Base-by-base conservation (phyloP, 1,140 invertebrate species). In the Hesperophylax magnus region DNA sequence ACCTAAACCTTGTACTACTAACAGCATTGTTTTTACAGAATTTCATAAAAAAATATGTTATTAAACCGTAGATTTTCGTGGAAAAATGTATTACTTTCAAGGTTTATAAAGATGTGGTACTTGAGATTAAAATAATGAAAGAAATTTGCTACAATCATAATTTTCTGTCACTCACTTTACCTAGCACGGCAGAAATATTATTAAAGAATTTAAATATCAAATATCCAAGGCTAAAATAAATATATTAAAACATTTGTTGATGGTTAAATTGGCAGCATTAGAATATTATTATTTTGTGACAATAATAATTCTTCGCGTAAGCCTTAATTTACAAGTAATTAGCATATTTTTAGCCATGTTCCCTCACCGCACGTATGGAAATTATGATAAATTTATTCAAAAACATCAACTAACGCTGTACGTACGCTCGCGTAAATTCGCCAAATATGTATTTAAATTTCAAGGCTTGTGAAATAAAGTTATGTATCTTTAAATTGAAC, bases 311-410 rank as follows among this genome's bases (percentile, higher is more conserved):
- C 31, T n/a, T 15, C 58, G 11, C 63, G 24, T 67, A 67, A 67
- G 63, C 63, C 63, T 34, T 67, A 22, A 67, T 67, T 67, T 67
- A 67, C 63, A 67, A 67, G 31, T 31, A 67, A 67, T 67, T 67
- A 67, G 22, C 63, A 67, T 67, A 67, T 67, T 67, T 67, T 67
- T n/a, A 11, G 27, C 15, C 17, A 67, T 67, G 63, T 34, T 67
- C 15, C 60, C 11, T 17, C 63, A 34, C 63, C 63, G 24, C 63
- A 67, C 63, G 63, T 67, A 67, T 67, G 63, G 63, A 67, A 67
- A 67, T 67, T 67, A 67, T 67, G 20, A 27, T 67, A 31, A 67
- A 67, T 67, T 67, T 67, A 67, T 67, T 67, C 63, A 67, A n/a
- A 67, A 67, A 67, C 63, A 67, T 67, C 63, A 67, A 67, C 63